These are phyloP conservation scores for Tetranychus truncatus DNA, from an alignment of 2,888 invertebrate species.

Conservation along the genomic window DNA sequence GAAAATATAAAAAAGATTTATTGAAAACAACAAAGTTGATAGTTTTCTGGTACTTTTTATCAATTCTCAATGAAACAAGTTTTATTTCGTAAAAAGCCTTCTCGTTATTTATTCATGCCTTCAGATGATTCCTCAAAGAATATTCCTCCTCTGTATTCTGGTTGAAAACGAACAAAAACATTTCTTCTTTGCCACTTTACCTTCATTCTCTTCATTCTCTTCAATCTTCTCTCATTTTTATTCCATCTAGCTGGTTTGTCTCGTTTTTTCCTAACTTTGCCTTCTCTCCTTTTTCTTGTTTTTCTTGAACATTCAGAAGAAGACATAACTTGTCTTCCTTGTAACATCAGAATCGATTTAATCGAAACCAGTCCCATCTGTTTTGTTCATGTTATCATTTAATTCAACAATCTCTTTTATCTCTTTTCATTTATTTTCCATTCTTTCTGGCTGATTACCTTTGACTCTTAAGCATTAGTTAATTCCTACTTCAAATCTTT, in stretches of 20 bases:
- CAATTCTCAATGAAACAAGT: background rate
- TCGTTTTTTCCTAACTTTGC: background rate
- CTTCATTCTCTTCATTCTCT: background rate
- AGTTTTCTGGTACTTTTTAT: background rate
- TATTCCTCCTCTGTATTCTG: background rate
- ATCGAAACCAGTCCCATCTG: background rate
- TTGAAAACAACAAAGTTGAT: background rate
- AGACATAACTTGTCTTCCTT: slow-evolving; percentile 7
- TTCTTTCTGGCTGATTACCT: slow-evolving; percentile 3
- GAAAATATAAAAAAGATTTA: background rate
- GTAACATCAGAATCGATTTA: slow-evolving; percentile 2
- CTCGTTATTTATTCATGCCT: background rate
- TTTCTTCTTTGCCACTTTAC: background rate
- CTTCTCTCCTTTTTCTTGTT: background rate
- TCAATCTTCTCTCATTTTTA: background rate
- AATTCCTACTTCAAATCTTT: background rate
- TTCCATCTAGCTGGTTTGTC: slow-evolving; percentile 4
- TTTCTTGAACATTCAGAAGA: background rate
- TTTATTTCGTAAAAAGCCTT: background rate
- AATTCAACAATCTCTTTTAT: background rate
- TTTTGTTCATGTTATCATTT: background rate
- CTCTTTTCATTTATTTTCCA: background rate
- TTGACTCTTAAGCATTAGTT: background rate
- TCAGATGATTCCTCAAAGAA: background rate
- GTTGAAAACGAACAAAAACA: background rate